Evolutionary conservation across 2,113 vertebrate genomes (phyloP).

Genomic region (Delphinapterus leucas): DNA sequence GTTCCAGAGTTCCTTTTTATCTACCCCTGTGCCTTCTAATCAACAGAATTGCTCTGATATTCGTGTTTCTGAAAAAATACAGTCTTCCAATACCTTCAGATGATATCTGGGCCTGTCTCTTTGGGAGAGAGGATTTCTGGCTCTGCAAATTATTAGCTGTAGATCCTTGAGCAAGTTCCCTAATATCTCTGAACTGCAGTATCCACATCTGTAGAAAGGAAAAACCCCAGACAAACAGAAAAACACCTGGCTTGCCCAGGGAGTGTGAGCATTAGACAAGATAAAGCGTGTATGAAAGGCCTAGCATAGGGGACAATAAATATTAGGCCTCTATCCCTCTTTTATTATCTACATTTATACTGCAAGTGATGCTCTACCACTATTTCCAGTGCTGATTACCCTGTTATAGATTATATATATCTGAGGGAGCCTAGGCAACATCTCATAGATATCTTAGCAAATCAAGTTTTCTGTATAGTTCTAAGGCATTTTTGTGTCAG

Average conservation of each 20-base stretch:
- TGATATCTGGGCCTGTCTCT: neutral
- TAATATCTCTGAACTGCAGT: neutral
- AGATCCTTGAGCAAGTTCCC: neutral
- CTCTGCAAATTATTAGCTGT: constrained; percentile 18
- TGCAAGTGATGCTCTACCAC: neutral
- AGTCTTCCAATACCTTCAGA: neutral
- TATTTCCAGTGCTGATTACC: neutral
- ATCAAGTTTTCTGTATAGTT: neutral
- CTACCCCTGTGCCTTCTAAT: neutral
- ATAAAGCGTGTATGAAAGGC: neutral
- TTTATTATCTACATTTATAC: constrained; percentile 29
- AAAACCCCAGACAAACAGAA: constrained; percentile 22
- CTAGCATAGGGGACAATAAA: neutral
- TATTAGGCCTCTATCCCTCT: neutral
- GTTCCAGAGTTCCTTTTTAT: neutral
- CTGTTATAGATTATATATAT: neutral
- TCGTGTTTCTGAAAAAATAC: constrained; percentile 9
- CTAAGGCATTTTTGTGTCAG: constrained; percentile 36
- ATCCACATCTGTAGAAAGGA: neutral
- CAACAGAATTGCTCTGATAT: neutral
- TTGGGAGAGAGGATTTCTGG: constrained; percentile 11
- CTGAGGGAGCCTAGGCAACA: neutral
- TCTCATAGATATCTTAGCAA: neutral
- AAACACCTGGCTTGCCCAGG: neutral
- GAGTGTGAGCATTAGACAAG: constrained; percentile 9